These are phyloP conservation scores for Meteorus sp. DNA, from an alignment of 1,140 invertebrate genomes.

Conservation along the genomic window DNA sequence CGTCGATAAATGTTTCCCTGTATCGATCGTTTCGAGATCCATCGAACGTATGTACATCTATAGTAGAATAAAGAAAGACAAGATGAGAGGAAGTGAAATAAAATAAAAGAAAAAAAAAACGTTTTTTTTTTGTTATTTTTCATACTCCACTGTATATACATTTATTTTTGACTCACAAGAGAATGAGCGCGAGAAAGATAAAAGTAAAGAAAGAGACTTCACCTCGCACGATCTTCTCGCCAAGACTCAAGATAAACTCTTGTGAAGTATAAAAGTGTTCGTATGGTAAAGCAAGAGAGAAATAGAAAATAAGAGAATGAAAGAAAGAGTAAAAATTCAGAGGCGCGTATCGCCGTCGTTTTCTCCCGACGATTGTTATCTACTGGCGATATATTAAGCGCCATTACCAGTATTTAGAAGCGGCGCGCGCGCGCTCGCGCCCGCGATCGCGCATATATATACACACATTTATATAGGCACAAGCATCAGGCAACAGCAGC, in stretches of 20 bases:
- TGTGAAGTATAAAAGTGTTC: not conserved
- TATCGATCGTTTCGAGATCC: no score
- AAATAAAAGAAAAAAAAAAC: no score
- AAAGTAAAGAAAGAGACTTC: not conserved
- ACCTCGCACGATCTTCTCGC: not conserved
- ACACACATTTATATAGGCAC: slow-evolving; percentile 4
- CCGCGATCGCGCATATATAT: not conserved
- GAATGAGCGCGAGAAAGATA: not conserved
- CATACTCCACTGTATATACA: no score
- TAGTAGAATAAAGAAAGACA: no score
- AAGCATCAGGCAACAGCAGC: not conserved
- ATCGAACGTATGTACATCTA: no score
- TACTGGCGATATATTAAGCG: slow-evolving; percentile 28
- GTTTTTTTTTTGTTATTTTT: no score
- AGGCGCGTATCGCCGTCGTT: slow-evolving; percentile 23
- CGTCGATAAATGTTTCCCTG: no score
- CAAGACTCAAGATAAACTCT: not conserved
- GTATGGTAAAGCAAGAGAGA: not conserved
- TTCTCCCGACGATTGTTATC: slow-evolving; percentile 29
- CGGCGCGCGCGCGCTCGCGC: slow-evolving; percentile 5
- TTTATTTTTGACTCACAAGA: no score
- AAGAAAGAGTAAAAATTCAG: slow-evolving; percentile 19
- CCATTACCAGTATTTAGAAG: slow-evolving; percentile 31
- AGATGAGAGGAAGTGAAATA: no score
- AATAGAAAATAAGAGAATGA: not conserved